A percentile compares a stretch with the other conserved stretches of the same genome.
Conservation (phyloP, 2,888 invertebrate genomes). For the Drosophila neonasuta region DNA sequence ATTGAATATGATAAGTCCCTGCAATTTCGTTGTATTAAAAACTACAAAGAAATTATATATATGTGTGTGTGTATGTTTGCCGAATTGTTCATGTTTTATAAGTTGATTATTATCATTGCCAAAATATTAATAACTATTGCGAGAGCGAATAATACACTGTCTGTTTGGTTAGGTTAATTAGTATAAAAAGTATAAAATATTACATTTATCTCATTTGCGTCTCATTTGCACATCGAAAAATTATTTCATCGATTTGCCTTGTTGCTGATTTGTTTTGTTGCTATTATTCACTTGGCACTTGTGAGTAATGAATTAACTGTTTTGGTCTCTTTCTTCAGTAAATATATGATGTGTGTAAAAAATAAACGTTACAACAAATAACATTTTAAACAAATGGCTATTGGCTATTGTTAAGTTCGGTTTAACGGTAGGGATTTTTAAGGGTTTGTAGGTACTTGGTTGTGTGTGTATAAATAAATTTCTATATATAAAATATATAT, state of each 20-base stretch:
- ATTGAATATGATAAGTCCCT: conserved; percentile 74
- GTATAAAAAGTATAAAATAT: conserved; percentile 63
- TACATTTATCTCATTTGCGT: conserved; percentile 55
- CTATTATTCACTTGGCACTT: conserved; percentile 57
- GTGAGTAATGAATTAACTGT: conserved; percentile 66
- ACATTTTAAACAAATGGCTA: conserved; percentile 71
- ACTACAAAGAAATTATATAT: conserved; percentile 54
- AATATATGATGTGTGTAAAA: conserved; percentile 23
- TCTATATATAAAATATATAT: conserved; percentile 80
- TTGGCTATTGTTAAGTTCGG: conserved; percentile 64
- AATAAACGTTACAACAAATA: conserved; percentile 63
- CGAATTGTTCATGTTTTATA: conserved; percentile 56
- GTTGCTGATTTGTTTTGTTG: conserved; percentile 38
- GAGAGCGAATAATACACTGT: conserved; percentile 35
- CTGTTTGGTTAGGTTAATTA: conserved; percentile 28
- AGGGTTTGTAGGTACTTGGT: conserved; percentile 77
- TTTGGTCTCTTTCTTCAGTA: conserved; percentile 43
- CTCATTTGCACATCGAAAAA: conserved; percentile 52
- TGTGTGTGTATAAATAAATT: conserved; percentile 80
- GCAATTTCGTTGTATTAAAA: conserved; percentile 78
- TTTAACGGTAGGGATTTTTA: conserved; percentile 49
- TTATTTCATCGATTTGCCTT: conserved; percentile 52
- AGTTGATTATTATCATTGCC: conserved; percentile 53
- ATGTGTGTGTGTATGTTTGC: conserved; percentile 56
- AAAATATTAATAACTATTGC: conserved; percentile 60